Evolutionary conservation across 2,888 invertebrate species (phyloP).

Genomic region (Anarsia innoxiella): DNA sequence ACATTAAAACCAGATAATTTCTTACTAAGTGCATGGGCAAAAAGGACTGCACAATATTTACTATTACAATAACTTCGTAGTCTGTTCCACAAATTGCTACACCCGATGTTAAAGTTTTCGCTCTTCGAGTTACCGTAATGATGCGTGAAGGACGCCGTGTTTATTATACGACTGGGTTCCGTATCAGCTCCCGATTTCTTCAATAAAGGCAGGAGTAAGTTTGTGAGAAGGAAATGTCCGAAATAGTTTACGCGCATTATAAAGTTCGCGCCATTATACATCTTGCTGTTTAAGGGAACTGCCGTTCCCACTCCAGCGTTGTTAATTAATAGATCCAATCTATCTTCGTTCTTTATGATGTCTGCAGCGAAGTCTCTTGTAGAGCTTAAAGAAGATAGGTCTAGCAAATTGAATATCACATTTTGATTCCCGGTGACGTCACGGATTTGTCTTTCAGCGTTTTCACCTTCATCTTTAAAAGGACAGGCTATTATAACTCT

Average conservation of each 20-base stretch:
- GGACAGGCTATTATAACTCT: slow-evolving; percentile 61
- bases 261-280: slow-evolving; percentile 89
- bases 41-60: slow-evolving; percentile 77
- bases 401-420: slow-evolving; percentile 81
- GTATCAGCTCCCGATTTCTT: slow-evolving; percentile 21
- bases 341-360: slow-evolving; percentile 80
- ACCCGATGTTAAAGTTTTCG: neutral
- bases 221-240: slow-evolving; percentile 83
- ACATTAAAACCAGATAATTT: slow-evolving; percentile 71
- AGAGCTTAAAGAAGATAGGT: slow-evolving; percentile 83
- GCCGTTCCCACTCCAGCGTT: slow-evolving; percentile 92
- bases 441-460: slow-evolving; percentile 75
- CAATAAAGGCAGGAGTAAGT: slow-evolving; percentile 31
- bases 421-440: slow-evolving; percentile 80
- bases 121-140: slow-evolving; percentile 24
- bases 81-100: neutral
- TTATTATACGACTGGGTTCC: slow-evolving; percentile 35
- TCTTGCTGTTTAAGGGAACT: slow-evolving; percentile 73
- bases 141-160: slow-evolving; percentile 71
- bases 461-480: slow-evolving; percentile 46
- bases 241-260: slow-evolving; percentile 91
- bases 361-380: slow-evolving; percentile 87
- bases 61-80: slow-evolving; percentile 29
- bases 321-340: slow-evolving; percentile 88
- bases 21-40: slow-evolving; percentile 31